These are phyloP conservation scores for Rhinichthys klamathensis DNA, from an alignment of 2,113 vertebrate species.

Conservation along the genomic window DNA sequence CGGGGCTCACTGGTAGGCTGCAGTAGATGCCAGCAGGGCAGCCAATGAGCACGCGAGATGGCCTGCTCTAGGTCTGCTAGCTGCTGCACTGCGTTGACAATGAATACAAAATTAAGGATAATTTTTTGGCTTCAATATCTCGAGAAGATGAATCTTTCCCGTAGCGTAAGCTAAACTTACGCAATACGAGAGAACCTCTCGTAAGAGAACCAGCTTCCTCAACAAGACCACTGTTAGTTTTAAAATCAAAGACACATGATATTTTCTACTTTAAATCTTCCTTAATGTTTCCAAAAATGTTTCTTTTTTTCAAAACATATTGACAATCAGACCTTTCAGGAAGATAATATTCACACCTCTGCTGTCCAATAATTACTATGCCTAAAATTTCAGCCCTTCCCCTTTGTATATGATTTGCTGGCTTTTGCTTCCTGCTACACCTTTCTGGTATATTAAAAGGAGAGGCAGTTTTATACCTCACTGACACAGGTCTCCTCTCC, in stretches of 20 bases:
- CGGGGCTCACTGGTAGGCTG: too few species aligned
- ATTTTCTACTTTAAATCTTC: neutral
- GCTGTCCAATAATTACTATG: neutral
- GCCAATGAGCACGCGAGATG: too few species aligned
- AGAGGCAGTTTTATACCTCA: neutral
- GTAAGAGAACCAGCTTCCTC: neutral
- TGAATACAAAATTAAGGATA: too few species aligned
- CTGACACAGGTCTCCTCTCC: neutral
- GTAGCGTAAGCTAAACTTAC: too few species aligned
- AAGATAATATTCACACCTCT: constrained; percentile 11
- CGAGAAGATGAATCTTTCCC: too few species aligned
- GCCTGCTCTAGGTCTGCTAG: too few species aligned
- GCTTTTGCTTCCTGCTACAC: neutral
- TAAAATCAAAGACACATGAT: neutral
- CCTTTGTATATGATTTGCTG: neutral
- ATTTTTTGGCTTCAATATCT: too few species aligned
- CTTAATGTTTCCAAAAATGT: neutral
- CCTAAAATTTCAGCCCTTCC: neutral
- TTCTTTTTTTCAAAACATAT: too few species aligned
- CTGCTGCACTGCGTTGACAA: too few species aligned
- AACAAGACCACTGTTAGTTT: neutral
- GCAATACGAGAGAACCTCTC: too few species aligned
- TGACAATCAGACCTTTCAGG: neutral
- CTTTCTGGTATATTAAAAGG: neutral
- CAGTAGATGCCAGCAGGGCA: too few species aligned